Base-by-base conservation (phyloP, 2,888 invertebrate genomes). In the Diaphora mendica region DNA sequence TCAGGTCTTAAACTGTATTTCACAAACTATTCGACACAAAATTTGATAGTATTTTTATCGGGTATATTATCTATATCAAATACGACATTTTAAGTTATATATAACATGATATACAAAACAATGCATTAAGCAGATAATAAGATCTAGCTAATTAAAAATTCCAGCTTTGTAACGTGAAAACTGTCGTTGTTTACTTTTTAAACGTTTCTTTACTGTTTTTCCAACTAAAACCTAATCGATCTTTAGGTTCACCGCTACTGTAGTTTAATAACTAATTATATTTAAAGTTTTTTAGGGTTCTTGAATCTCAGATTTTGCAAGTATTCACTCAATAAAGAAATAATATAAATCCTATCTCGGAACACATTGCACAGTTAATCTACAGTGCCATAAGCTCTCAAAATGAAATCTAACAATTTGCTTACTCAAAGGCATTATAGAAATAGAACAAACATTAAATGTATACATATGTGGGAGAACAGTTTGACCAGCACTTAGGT, bases 401-500 rank as follows among this genome's bases (percentile, higher is more conserved):
- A 26, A 59, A 59, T 23, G 11, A 59, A 59, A 9, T 13, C 3
- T 23, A 59, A 26, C 3, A 59, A 59, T 26, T 8, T 59, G 0
- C 9, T 13, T 26, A 66, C 8, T 33, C 26, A 59, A 33, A 62
- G 33, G n/a, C 33, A 26, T 67, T 51, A 68, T 13, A 35, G n/a
- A 62, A 62, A 55, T 68, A 51, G 68, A 20, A 42, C 39, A 62
- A 42, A 30, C 69, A 42, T 42, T 62, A 70, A 26, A 17, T 62
- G 42, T n/a, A 73, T 79, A 81, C 69, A 77, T 82, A 79, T 78
- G 73, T 76, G 75, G 68, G 75, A 73, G 72, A 80, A 78, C 76
- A 78, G 71, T 78, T 79, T 82, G 82, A 84, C 84, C 82, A 79
- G 78, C 77, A 83, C 85, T 85, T 78, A 79, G 78, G 83, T 81